Conservation (phyloP, 2,888 invertebrate genomes). For the Orchesellides sinensis region DNA sequence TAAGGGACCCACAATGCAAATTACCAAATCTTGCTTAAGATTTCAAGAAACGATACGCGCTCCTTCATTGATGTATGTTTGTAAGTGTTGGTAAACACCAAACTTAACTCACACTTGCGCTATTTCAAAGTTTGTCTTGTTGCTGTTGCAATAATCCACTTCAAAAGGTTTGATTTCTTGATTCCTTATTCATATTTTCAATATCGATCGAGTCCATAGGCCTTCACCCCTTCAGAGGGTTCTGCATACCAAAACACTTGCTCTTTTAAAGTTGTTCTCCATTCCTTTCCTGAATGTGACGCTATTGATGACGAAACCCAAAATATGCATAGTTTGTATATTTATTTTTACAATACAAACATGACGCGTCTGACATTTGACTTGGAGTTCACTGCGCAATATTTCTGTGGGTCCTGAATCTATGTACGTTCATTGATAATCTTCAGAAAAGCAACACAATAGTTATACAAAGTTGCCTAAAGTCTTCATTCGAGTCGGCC, state of each 20-base stretch:
- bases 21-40: background rate
- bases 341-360: background rate
- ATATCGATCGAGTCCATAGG: constrained; percentile 37
- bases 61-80: too few relatives aligned
- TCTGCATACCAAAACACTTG: background rate
- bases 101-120: background rate
- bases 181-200: constrained; percentile 25
- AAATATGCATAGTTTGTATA: constrained; percentile 1
- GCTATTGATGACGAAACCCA: constrained; percentile 13
- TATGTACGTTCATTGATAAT: background rate
- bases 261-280: background rate
- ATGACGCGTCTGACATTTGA: background rate
- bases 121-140: background rate
- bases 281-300: constrained; percentile 32
- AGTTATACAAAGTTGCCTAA: constrained; percentile 28
- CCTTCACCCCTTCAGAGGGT: constrained; percentile 34
- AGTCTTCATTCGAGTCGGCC: background rate
- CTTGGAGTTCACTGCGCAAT: background rate
- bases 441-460: background rate
- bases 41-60: background rate
- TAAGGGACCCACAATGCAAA: background rate
- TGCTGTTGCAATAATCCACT: constrained; percentile 8
- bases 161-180: background rate
- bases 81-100: background rate
- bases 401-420: background rate